Percentiles rank a stretch among this genome's conserved stretches.
These are phyloP conservation scores for Aphyosemion australe DNA, from an alignment of 2,113 vertebrate species.

Conservation along the genomic window DNA sequence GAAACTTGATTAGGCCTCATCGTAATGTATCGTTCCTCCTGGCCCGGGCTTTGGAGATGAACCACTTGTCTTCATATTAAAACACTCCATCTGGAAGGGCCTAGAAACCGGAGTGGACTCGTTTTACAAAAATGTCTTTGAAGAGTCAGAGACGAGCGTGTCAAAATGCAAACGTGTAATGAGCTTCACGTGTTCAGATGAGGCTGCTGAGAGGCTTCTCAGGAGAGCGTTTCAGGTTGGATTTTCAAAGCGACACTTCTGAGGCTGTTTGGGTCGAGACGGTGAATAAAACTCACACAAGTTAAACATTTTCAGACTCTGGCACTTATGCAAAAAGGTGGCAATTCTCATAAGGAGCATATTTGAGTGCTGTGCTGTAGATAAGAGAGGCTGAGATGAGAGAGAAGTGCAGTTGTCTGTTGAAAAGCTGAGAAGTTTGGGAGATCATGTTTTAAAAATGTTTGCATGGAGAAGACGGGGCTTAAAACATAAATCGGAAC, in stretches of 20 bases:
- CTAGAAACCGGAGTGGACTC: constrained; percentile 32
- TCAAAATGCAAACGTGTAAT: constrained; percentile 33
- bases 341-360: neutral
- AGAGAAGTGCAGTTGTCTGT: neutral
- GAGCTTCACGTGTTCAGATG: constrained; percentile 23
- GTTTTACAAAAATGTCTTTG: constrained; percentile 45
- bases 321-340: neutral
- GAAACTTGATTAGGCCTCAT: constrained; percentile 72
- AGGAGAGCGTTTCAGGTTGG: constrained; percentile 13
- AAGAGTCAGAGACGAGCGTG: constrained; percentile 26
- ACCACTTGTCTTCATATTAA: constrained; percentile 43
- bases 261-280: constrained; percentile 17
- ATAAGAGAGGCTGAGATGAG: neutral
- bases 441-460: no score
- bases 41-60: constrained; percentile 59
- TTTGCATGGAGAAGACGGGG: no score
- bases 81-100: constrained; percentile 21
- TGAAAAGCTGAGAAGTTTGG: neutral
- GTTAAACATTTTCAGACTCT: constrained; percentile 10
- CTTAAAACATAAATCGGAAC: no score
- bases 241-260: constrained; percentile 26
- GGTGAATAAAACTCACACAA: neutral
- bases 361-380: constrained; percentile 5
- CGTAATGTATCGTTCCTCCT: constrained; percentile 61
- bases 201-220: constrained; percentile 7